A percentile compares a stretch with the other conserved stretches of the same genome.
Evolutionary conservation across 2,113 vertebrate genomes (phyloP).

Genomic region (Hippocampus barbouri): DNA sequence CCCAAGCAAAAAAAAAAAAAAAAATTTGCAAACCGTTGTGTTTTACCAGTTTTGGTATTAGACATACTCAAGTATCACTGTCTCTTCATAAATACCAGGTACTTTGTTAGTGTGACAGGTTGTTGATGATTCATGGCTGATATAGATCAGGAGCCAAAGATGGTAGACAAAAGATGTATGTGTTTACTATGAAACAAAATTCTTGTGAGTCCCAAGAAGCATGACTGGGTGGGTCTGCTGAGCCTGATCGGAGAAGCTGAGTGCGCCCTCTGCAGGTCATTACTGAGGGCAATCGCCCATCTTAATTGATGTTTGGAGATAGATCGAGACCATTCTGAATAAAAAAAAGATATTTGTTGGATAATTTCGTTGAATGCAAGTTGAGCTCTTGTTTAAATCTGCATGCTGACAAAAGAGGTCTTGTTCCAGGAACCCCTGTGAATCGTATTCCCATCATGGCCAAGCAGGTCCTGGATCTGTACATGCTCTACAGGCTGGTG

Average conservation of each 20-base stretch:
- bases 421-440: conserved; percentile 85
- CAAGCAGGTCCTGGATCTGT: conserved; percentile 95
- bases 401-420: conserved; percentile 6
- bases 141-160: conserved; percentile 7
- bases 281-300: background rate
- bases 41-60: background rate
- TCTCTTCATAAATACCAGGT: background rate
- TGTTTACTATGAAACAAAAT: conserved; percentile 12
- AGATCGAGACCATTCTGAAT: background rate
- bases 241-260: conserved; percentile 26
- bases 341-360: background rate
- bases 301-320: background rate
- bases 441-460: conserved; percentile 99
- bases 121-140: conserved; percentile 9
- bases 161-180: conserved; percentile 14
- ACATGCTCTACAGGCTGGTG: conserved; percentile 94
- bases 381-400: background rate
- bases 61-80: background rate
- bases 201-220: conserved; percentile 27
- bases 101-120: conserved; percentile 8
- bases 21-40: background rate
- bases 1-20: background rate
- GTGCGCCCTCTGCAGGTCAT: conserved; percentile 59
- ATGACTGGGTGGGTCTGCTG: conserved; percentile 33
- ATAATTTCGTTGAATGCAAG: background rate